phyloP scores from a whole-genome alignment of 2,888 invertebrate genomes.

The Caenorhabditis panamensis region DNA sequence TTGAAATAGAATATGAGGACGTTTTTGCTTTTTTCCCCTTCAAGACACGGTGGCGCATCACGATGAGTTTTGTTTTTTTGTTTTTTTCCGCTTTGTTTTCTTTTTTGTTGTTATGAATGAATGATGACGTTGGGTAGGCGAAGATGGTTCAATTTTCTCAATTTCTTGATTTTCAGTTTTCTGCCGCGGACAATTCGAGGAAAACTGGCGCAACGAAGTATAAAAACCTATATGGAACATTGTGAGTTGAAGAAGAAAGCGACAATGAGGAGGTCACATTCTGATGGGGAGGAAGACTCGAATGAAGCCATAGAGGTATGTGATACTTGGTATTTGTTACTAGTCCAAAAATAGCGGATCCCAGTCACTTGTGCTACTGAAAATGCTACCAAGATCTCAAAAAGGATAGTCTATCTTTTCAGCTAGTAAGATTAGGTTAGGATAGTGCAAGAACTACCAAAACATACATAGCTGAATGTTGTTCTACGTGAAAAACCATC shows the following conservation, averaged over 20 bases:
- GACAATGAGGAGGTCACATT: slow-evolving; percentile 18
- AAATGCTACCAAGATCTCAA: too few relatives aligned
- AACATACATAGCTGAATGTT: too few relatives aligned
- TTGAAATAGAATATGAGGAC: neutral
- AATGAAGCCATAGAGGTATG: slow-evolving; percentile 23
- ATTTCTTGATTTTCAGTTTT: neutral
- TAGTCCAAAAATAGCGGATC: too few relatives aligned
- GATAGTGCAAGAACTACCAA: too few relatives aligned
- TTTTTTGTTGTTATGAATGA: neutral
- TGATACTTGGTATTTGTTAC: neutral
- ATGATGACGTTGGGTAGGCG: too few relatives aligned
- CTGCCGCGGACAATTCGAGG: too few relatives aligned
- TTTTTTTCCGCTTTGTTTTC: neutral
- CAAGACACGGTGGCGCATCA: slow-evolving; percentile 20
- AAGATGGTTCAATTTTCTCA: too few relatives aligned
- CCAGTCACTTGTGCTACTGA: too few relatives aligned
- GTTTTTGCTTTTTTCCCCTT: neutral
- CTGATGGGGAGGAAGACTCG: slow-evolving; percentile 19
- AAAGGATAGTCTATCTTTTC: too few relatives aligned
- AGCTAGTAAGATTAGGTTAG: too few relatives aligned
- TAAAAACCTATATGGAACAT: neutral
- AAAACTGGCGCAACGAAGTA: neutral
- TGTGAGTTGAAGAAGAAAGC: neutral
- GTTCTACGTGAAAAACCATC: too few relatives aligned
- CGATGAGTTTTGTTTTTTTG: neutral